These are phyloP conservation scores for Eupeodes latifasciatus DNA, from an alignment of 2,888 invertebrate genomes.

Conservation along the genomic window DNA sequence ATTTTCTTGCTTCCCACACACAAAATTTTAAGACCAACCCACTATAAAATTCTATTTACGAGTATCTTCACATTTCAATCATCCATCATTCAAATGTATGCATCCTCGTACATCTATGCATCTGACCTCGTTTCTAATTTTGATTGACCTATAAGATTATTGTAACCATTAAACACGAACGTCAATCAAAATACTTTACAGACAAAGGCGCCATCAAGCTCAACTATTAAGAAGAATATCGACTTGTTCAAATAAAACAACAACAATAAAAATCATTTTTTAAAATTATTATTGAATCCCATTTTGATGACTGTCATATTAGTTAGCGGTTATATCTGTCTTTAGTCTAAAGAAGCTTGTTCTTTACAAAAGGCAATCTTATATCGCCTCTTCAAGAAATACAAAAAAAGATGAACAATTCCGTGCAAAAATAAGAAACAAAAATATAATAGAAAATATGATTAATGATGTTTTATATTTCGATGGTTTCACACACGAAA, in stretches of 20 bases:
- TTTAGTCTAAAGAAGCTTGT: neutral
- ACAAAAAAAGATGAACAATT: conserved; percentile 8
- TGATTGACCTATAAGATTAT: conserved; percentile 46
- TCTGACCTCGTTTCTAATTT: conserved; percentile 56
- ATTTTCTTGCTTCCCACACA: neutral
- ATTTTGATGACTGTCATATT: neutral
- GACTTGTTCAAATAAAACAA: neutral
- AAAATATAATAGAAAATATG: conserved; percentile 3
- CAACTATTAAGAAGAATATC: conserved; percentile 19
- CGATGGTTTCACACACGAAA: conserved; percentile 34
- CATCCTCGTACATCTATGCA: too few relatives aligned
- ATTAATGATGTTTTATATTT: conserved; percentile 41
- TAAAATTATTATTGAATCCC: conserved; percentile 15
- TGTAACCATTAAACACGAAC: conserved; percentile 31
- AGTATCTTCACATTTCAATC: conserved; percentile 45
- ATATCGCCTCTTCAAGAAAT: conserved; percentile 18
- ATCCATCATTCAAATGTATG: neutral
- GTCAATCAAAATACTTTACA: conserved; percentile 50
- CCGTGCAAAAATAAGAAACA: neutral
- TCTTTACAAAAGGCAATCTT: neutral
- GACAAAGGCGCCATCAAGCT: conserved; percentile 37
- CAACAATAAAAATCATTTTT: conserved; percentile 14
- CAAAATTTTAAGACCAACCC: neutral
- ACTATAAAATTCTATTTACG: conserved; percentile 31
- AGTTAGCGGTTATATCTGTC: neutral